Percentiles rank a stretch among this genome's conserved stretches.
phyloP scores from a whole-genome alignment of 1,140 invertebrate species.

The Cyphomyrmex costatus region DNA sequence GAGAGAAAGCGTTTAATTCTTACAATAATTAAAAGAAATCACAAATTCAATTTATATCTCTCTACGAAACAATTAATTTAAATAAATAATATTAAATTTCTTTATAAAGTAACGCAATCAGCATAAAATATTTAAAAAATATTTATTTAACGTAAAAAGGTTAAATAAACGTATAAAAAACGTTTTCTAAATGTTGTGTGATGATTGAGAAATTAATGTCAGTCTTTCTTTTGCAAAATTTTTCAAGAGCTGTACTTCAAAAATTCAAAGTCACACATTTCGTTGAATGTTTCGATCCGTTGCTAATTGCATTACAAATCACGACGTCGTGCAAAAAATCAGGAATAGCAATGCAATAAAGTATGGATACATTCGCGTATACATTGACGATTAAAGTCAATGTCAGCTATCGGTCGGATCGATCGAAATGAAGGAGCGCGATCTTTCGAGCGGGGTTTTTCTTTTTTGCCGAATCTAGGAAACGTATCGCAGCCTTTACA shows the following conservation, averaged over 20 bases:
- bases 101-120: too few relatives aligned
- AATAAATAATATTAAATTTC: conserved; percentile 1
- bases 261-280: background rate
- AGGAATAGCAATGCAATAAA: background rate
- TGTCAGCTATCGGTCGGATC: conserved; percentile 31
- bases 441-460: background rate
- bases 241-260: background rate
- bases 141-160: too few relatives aligned
- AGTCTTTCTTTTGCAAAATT: background rate
- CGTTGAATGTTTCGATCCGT: background rate
- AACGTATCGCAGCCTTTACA: conserved; percentile 13
- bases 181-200: too few relatives aligned
- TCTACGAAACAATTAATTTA: background rate
- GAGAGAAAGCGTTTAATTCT: background rate
- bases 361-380: conserved; percentile 3
- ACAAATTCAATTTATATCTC: background rate
- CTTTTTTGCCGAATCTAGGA: conserved; percentile 45
- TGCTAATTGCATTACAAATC: conserved; percentile 1
- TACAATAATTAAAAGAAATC: background rate
- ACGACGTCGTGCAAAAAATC: conserved; percentile 13
- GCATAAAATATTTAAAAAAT: too few relatives aligned
- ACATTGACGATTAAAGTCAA: conserved; percentile 57
- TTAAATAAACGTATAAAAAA: too few relatives aligned
- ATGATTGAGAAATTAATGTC: too few relatives aligned
- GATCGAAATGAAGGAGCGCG: conserved; percentile 19